Evolutionary conservation across 2,888 invertebrate species (phyloP).

Genomic region (Tethea ocularis): DNA sequence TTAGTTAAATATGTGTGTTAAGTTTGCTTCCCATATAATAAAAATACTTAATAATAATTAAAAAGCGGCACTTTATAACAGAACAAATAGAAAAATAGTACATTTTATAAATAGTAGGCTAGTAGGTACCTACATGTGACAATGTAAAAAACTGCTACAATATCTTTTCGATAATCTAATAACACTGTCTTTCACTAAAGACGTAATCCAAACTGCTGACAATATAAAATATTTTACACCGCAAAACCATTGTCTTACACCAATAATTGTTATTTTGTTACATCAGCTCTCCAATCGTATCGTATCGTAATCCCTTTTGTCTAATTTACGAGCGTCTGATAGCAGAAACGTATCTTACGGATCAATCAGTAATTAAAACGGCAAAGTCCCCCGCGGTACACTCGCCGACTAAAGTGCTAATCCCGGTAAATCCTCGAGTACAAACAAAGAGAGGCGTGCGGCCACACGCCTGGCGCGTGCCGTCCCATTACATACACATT

Average conservation of each 20-base stretch:
- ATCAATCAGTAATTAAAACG: conserved; percentile 78
- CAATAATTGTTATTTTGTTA: conserved; percentile 37
- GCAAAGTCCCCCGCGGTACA: conserved; percentile 37
- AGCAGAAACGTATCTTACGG: conserved; percentile 56
- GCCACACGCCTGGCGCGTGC: conserved; percentile 65
- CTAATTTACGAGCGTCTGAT: conserved; percentile 64
- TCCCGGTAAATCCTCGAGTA: conserved; percentile 63
- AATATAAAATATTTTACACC: conserved; percentile 7
- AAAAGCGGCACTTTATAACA: too few species aligned
- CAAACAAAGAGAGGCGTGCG: conserved; percentile 57
- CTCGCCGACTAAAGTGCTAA: conserved; percentile 72
- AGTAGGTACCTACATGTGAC: too few species aligned
- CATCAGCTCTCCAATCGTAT: conserved; percentile 32
- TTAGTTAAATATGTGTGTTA: too few species aligned
- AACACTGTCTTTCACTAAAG: neutral
- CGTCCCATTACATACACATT: conserved; percentile 71
- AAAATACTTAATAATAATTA: too few species aligned
- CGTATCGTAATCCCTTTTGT: conserved; percentile 56
- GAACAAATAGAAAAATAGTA: neutral
- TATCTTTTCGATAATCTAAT: neutral
- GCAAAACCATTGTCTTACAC: conserved; percentile 12
- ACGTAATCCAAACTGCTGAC: neutral
- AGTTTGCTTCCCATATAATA: too few species aligned
- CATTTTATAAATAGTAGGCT: neutral
- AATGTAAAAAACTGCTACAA: neutral